Evolutionary conservation across 2,888 invertebrate genomes (phyloP).

Genomic region (Andrena marginata): DNA sequence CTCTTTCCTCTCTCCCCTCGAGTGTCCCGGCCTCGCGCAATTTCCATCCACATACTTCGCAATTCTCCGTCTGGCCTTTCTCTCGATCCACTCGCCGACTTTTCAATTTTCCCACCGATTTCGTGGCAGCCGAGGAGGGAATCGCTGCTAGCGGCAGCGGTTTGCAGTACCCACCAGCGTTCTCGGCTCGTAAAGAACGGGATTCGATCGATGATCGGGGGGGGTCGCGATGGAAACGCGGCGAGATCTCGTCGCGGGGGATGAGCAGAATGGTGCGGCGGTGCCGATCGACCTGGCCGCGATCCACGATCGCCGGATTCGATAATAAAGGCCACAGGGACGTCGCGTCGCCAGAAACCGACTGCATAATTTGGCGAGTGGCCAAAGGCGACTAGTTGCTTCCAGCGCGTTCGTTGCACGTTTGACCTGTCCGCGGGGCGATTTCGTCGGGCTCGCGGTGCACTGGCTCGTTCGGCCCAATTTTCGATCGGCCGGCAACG

Average conservation of each 20-base stretch:
- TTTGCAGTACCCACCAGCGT: too few species aligned
- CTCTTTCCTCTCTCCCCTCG: background rate
- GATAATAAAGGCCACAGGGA: slow-evolving; percentile 69
- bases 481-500: slow-evolving; percentile 16
- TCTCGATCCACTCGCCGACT: background rate
- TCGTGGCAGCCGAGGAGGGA: too few species aligned
- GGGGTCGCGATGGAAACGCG: background rate
- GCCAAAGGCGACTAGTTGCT: slow-evolving; percentile 84
- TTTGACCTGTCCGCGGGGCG: slow-evolving; percentile 74
- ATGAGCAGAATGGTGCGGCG: slow-evolving; percentile 14
- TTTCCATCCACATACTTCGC: background rate
- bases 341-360: slow-evolving; percentile 69
- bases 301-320: slow-evolving; percentile 47
- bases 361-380: slow-evolving; percentile 80
- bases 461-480: slow-evolving; percentile 11
- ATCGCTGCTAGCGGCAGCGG: too few species aligned
- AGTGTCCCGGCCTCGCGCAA: background rate
- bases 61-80: background rate
- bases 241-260: background rate
- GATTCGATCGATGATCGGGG: slow-evolving; percentile 6
- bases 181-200: background rate
- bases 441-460: slow-evolving; percentile 24
- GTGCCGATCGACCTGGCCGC: slow-evolving; percentile 37
- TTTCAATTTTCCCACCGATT: too few species aligned
- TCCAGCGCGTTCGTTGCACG: slow-evolving; percentile 75